phyloP scores from a whole-genome alignment of 1,140 invertebrate species.

The Drosophila baimaii region DNA sequence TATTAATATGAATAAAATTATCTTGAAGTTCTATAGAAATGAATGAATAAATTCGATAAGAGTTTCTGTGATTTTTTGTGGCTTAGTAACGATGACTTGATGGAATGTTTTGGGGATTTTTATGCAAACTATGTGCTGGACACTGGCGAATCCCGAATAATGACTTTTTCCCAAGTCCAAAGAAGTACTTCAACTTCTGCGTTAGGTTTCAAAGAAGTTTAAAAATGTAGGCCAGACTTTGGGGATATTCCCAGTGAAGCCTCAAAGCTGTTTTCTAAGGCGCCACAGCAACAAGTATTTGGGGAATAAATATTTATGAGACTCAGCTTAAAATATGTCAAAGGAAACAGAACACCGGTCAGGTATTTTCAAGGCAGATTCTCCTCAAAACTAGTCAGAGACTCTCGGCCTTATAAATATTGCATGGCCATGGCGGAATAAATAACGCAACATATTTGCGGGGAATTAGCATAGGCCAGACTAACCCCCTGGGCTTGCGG shows the following conservation, averaged over 20 bases:
- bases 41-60: slow-evolving; percentile 21
- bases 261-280: slow-evolving; percentile 16
- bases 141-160: background rate
- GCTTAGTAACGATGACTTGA: slow-evolving; percentile 40
- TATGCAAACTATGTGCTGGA: background rate
- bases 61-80: background rate
- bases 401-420: slow-evolving; percentile 41
- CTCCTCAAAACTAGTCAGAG: slow-evolving; percentile 25
- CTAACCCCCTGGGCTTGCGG: slow-evolving; percentile 15
- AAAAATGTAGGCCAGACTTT: slow-evolving; percentile 6
- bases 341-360: slow-evolving; percentile 33
- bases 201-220: background rate
- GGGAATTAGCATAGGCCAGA: slow-evolving; percentile 54
- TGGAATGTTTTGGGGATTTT: slow-evolving; percentile 6
- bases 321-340: slow-evolving; percentile 4
- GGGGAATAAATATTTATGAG: slow-evolving; percentile 38
- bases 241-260: background rate
- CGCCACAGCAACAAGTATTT: slow-evolving; percentile 44
- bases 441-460: slow-evolving; percentile 56
- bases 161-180: background rate
- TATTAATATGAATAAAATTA: slow-evolving; percentile 26
- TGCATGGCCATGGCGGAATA: slow-evolving; percentile 29
- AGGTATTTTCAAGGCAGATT: slow-evolving; percentile 25
- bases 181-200: background rate
- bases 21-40: slow-evolving; percentile 21